phyloP scores from a whole-genome alignment of 37 sponge, comb jelly and placozoan species.

The Bolinopsis microptera region DNA sequence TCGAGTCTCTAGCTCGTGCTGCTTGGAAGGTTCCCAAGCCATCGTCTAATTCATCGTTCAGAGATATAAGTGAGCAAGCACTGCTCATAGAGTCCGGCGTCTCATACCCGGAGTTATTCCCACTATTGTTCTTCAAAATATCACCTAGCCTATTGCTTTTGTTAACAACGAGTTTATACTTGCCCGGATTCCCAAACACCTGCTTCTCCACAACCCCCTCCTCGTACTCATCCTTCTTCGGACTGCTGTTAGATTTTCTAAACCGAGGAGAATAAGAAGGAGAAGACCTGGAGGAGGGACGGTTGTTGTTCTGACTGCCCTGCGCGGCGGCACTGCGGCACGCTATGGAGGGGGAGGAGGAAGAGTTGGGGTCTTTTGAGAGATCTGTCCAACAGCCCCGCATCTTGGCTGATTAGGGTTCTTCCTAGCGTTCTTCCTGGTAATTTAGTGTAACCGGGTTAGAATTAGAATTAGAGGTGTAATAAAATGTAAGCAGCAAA shows the following conservation, averaged over 20 bases:
- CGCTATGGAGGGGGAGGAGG: not conserved
- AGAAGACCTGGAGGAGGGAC: not conserved
- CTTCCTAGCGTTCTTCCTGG: no score
- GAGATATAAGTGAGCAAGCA: not conserved
- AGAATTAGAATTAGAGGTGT: no score
- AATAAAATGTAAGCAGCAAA: no score
- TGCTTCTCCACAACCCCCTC: conserved; percentile 4
- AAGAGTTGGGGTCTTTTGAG: not conserved
- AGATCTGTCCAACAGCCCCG: conserved; percentile 28
- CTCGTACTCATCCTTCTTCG: not conserved
- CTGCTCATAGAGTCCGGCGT: not conserved
- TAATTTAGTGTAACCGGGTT: no score
- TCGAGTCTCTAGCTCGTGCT: conserved; percentile 12
- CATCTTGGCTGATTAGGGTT: not conserved
- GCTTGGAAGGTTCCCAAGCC: not conserved
- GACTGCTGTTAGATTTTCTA: not conserved
- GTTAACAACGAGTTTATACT: not conserved
- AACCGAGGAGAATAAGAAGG: not conserved
- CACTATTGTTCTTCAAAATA: not conserved
- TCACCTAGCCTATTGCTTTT: not conserved
- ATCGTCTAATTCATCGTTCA: not conserved
- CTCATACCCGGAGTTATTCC: not conserved
- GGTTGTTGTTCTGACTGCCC: not conserved
- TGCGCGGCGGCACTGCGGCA: not conserved
- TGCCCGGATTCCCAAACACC: conserved; percentile 25